Base-by-base conservation (phyloP, 2,113 vertebrate species). In the Gallinago media region DNA sequence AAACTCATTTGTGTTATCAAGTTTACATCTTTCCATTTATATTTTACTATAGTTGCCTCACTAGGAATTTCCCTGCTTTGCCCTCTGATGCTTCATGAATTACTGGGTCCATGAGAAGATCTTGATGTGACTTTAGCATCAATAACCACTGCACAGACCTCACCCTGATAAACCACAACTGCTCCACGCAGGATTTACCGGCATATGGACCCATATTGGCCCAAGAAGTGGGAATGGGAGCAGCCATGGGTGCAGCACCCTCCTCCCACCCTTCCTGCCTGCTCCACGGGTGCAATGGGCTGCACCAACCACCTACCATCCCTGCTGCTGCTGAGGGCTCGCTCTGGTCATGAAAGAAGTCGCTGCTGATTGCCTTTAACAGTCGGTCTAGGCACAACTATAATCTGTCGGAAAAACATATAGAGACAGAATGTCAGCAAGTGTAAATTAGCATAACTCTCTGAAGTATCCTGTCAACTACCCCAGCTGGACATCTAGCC, bases 1-100 rank as follows among this genome's bases (percentile, higher is more conserved):
- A 96, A 97, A 95, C 61, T 91, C 72, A 96, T 97, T 97, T 95
- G 90, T 70, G 95, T 81, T 94, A 95, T 96, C 88, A 94, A 93
- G 83, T 96, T 97, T 94, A 94, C 63, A 83, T 89, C 66, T 87
- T 94, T 76, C 77, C 84, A 71, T 94, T 96, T 95, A 80, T 83
- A 94, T 88, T 81, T 96, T 92, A 59, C 46, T 59, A 36, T 12
- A 94, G 34, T 47, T 96, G 82, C 42, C 56, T 94, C 72, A 49
- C 17, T 89, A 96, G 74, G 89, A 86, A 86, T 74, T 49, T 13
- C 82, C 96, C 90, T 91, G 52, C 44, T 34, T 32, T 62, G 85
- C 62, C 74, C 50, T 91, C 68, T 94, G 96, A 70, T 95, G 92
- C 66, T 80, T 78, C 44, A 50, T 49, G 50, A 79, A 72, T 77